These are phyloP conservation scores for Lingula anatina DNA, from an alignment of 2,888 invertebrate genomes.

Conservation along the genomic window DNA sequence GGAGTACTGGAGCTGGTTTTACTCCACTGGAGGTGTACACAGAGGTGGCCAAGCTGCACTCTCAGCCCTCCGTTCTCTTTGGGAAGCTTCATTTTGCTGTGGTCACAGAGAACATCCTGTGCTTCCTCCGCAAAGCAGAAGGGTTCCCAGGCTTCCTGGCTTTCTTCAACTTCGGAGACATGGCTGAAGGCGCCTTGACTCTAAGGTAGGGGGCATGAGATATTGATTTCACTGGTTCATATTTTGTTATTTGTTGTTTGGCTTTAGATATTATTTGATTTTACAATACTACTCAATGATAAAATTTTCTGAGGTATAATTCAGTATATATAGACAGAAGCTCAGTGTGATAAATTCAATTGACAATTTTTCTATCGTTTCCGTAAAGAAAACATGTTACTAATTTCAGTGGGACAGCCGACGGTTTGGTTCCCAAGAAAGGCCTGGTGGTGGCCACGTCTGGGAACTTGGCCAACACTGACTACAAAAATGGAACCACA, in stretches of 20 bases:
- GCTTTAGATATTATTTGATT: no score
- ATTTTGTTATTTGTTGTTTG: no score
- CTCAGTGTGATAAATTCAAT: no score
- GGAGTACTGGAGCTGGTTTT: constrained; percentile 21
- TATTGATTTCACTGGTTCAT: no score
- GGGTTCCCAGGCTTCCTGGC: constrained; percentile 44
- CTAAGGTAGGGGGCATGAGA: no score
- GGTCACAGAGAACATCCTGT: constrained; percentile 23
- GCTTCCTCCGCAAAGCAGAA: constrained; percentile 36
- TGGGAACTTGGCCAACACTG: background rate
- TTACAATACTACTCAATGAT: no score
- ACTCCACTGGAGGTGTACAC: constrained; percentile 26
- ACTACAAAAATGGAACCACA: background rate
- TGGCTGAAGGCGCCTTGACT: background rate
- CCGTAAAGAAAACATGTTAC: no score
- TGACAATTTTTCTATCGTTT: no score
- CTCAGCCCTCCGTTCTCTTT: constrained; percentile 42
- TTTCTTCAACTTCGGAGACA: constrained; percentile 34
- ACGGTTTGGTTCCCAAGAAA: background rate
- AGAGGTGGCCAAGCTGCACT: constrained; percentile 24
- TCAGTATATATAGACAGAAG: no score
- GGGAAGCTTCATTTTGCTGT: constrained; percentile 21
- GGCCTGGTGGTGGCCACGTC: background rate
- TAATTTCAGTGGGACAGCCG: background rate
- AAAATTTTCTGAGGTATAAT: no score